Base-by-base conservation (phyloP, 2,888 invertebrate species). In the Cantharis rustica region DNA sequence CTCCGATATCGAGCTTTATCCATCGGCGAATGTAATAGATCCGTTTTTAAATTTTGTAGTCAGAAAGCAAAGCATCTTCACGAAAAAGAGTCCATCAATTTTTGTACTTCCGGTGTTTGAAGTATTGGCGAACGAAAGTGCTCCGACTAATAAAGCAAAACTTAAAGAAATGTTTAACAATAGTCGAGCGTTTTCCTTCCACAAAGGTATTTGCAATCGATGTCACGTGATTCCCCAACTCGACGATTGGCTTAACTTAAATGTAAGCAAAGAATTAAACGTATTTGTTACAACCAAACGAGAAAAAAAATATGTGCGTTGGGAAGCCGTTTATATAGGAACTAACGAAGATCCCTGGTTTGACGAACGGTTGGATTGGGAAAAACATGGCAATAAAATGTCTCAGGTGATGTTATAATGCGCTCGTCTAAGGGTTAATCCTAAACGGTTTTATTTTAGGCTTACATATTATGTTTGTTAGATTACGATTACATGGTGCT, bases 401-500 rank as follows among this genome's bases (percentile, higher is more conserved):
- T 89, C 89, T 61, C 90, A 90, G 88, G 90, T 90, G 84, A 71
- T 31, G 13, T 31, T 31, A n/a, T 13, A 31, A 5, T 31, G 1
- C n/a, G 1, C 1, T 13, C 13, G 4, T 3, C 10, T n/a, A 5
- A 31, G 31, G 5, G 31, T 3, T 7, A 61, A 61, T n/a, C 17
- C 27, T 11, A 9, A 10, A 15, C 15, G 0, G 10, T 11, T 31
- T 23, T 13, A 15, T 73, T 86, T 16, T 90, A 96, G 95, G 95
- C 95, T 80, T 96, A 95, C 88, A 91, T 94, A 75, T 91, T 96
- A 79, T 96, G 96, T 88, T 93, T 95, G 17, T 90, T 94, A 86
- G 94, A 95, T 87, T 96, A 96, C 88, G 95, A 96, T 85, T 95
- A 96, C 86, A 93, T 95, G 88, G 95, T 96, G 83, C 88, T 96